Percentiles rank a stretch among this genome's conserved stretches.
Evolutionary conservation across 2,888 invertebrate genomes (phyloP).

Genomic region (Mimumesa dahlbomi): DNA sequence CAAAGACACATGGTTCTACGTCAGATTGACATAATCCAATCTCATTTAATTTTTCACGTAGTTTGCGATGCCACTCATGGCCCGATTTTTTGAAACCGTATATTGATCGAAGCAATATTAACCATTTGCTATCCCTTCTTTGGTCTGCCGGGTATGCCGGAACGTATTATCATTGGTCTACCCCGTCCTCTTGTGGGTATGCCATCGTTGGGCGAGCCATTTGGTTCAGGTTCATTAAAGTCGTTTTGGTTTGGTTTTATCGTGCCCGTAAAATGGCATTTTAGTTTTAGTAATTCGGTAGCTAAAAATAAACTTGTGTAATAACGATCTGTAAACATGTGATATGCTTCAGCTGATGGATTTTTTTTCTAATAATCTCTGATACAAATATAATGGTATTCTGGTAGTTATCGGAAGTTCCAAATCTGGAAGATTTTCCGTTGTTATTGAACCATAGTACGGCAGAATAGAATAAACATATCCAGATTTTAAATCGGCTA

Average conservation of each 20-base stretch:
- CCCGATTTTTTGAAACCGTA: too few relatives aligned
- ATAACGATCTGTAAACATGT: slow-evolving; percentile 52
- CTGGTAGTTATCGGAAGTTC: slow-evolving; percentile 49
- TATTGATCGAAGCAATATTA: too few relatives aligned
- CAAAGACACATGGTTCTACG: too few relatives aligned
- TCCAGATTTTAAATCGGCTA: slow-evolving; percentile 41
- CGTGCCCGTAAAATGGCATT: slow-evolving; percentile 44
- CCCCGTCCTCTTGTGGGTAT: background rate
- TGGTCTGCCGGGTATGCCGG: too few relatives aligned
- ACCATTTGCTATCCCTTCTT: too few relatives aligned
- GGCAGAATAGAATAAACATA: slow-evolving; percentile 54
- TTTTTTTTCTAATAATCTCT: slow-evolving; percentile 39
- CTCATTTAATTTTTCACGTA: too few relatives aligned
- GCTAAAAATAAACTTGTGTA: slow-evolving; percentile 43
- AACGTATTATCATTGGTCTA: too few relatives aligned
- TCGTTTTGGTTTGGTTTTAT: slow-evolving; percentile 2
- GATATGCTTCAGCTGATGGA: slow-evolving; percentile 50
- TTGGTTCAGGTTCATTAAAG: background rate
- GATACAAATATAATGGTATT: slow-evolving; percentile 45
- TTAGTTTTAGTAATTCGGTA: slow-evolving; percentile 45
- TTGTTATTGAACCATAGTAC: slow-evolving; percentile 54
- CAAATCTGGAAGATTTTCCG: slow-evolving; percentile 37
- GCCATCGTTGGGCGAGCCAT: background rate
- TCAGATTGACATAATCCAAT: too few relatives aligned
- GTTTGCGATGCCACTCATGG: too few relatives aligned